phyloP scores from a whole-genome alignment of 2,888 invertebrate species.

The Galerucella calmariensis region DNA sequence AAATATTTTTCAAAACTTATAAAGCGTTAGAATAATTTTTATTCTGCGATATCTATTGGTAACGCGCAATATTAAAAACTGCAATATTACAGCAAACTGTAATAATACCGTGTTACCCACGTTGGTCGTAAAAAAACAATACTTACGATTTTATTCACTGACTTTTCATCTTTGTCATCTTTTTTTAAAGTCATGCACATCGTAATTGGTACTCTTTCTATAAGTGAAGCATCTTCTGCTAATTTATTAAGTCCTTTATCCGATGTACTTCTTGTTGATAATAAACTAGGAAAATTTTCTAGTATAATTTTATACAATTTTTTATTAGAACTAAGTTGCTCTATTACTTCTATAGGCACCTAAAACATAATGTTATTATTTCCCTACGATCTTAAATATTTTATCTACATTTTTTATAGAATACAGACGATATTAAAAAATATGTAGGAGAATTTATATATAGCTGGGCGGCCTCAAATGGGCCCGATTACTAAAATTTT shows the following conservation, averaged over 20 bases:
- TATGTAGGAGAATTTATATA: too few species aligned
- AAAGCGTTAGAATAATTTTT: too few species aligned
- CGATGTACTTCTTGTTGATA: constrained; percentile 73
- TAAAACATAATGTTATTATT: constrained; percentile 50
- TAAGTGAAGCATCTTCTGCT: constrained; percentile 63
- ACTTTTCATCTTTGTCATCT: constrained; percentile 43
- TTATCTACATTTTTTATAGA: too few species aligned
- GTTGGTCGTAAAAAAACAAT: background rate
- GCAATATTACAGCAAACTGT: too few species aligned
- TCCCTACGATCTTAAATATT: too few species aligned
- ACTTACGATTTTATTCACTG: constrained; percentile 61
- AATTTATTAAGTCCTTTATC: constrained; percentile 69
- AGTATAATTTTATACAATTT: constrained; percentile 76
- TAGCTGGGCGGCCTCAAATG: too few species aligned
- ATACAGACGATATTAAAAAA: too few species aligned
- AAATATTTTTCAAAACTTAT: too few species aligned
- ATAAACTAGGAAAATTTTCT: constrained; percentile 77
- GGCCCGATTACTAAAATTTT: too few species aligned
- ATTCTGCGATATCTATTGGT: too few species aligned
- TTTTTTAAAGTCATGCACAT: constrained; percentile 73
- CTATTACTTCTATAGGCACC: constrained; percentile 74
- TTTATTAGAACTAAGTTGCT: constrained; percentile 73
- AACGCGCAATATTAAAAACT: too few species aligned
- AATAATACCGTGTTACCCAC: too few species aligned
- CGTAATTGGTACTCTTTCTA: constrained; percentile 67